Evolutionary conservation across 2,797 vertebrate genomes (phyloP), one percentile per base, ranked within the genome.

Genomic region (Periophthalmus magnuspinnatus): DNA sequence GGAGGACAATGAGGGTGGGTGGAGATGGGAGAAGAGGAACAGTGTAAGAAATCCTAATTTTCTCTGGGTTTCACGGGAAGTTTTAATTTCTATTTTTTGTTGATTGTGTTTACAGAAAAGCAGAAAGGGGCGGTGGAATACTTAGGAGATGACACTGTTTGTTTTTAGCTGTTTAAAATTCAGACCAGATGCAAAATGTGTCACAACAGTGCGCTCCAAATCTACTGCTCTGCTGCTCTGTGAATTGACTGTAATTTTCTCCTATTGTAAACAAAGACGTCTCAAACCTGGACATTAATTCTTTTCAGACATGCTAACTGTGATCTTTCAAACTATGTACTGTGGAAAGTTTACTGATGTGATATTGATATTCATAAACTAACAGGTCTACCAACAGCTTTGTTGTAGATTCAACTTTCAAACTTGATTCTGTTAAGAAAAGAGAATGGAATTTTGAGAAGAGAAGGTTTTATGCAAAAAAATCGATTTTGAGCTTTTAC

Each of bases 1-100:
- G 78, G 79, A 84, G 76, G 80, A 80, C 75, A 75, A 82, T 67
- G 71, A 52, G 61, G 48, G 85, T 78, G 85, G 87, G 80, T 66
- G 79, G 78, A 79, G 73, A 68, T 61, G 67, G 75, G 5, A 57
- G n/a, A 41, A 75, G 68, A 74, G 75, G 71, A 71, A 62, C 63
- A 65, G 67, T 81, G 77, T 9, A 67, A 83, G 69, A 81, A 79
- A 85, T 84, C 80, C 24, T 70, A 69, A 86, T 89, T 83, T 85
- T 80, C 80, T 86, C 72, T 70, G 65, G 68, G 78, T 78, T 79
- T 67, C 76, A 69, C 77, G 68, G 75, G 63, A 76, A 82, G 4
- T 77, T 74, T 78, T 74, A 54, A 32, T 57, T 14, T 57, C 55
- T 16, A 32, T 32, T 57, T 57, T 57, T 57, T 66, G 70, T 69